Base-by-base conservation (phyloP, 2,113 vertebrate species). In the Diadophis punctatus region DNA sequence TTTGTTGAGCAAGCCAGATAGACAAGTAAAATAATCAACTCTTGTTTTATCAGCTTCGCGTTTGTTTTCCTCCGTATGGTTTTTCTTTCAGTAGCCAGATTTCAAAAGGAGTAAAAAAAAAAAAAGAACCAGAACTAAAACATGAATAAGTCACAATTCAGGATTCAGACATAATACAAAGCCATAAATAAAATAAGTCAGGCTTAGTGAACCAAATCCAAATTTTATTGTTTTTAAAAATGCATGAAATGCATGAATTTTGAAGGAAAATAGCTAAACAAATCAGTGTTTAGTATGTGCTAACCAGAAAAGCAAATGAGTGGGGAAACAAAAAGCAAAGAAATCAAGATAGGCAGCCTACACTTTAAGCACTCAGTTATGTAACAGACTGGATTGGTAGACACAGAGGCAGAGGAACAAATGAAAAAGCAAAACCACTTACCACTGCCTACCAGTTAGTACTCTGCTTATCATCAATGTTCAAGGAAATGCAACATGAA, bases 361-460 rank as follows among this genome's bases (percentile, higher is more conserved):
- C 5, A 84, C 34, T 84, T 88, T 46, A 49, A 86, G 39, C 49
- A 91, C 60, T 52, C 34, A 7, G 90, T 20, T 3, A 86, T 39
- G 49, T 23, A 53, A 1, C 49, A 25, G 9, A 1, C 4, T 51
- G 85, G 86, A 27, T 4, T 53, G n/a, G 48, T 52, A n/a, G 0
- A 11, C 0, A 11, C 9, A 9, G 30, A 91, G 55, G 58, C 2
- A 58, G 9, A 58, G 9, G 6, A 88, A n/a, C 0, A 58, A 51
- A 39, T 4, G 1, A 87, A n/a, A 49, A 8, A n/a, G 0, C 0
- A 0, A 91, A 56, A 12, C 11, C 46, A 0, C 7, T 25, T 91
- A 0, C 0, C 8, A 89, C 48, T 25, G 7, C 43, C 25, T 86
- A 0, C 4, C 14, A 56, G 14, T 0, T 0, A 92, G 55, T 84